Evolutionary conservation across 2,113 vertebrate species (phyloP), one percentile per base, ranked within the genome.

Genomic region (Uropsilus gracilis): DNA sequence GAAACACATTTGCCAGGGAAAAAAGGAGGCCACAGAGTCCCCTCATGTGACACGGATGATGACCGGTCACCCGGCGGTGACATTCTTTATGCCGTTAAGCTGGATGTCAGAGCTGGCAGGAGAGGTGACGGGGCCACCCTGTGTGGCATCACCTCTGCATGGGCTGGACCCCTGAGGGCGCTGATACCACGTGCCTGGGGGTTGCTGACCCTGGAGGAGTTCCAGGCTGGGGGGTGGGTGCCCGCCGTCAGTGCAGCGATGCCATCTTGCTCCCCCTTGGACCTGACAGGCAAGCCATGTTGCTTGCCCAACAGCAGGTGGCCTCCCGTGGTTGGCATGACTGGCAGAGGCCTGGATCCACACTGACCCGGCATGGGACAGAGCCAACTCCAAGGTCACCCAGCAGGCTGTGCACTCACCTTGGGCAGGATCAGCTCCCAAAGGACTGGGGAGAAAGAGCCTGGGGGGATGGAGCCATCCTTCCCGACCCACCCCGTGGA

Each of bases 51-150:
- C 98, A 97, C 95, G 97, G 96, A 95, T 97, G 98, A 98, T 95
- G 97, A 93, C 97, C 97, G 89, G n/a, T n/a, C n/a, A n/a, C n/a
- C n/a, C n/a, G n/a, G n/a, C n/a, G n/a, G n/a, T n/a, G n/a, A 98
- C 98, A 97, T 97, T 97, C 97, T 97, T 98, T 95, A 93, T 97
- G 94, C 98, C 93, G 95, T 98, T 97, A 98, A 98, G 97, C 96
- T 95, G 97, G 97, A 98, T 98, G 97, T 97, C 98, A 95, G 93
- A 61, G 91, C 97, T 96, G 96, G 97, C 95, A 97, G 97, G n/a
- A n/a, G n/a, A 98, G 96, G 95, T 93, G 96, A 96, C 98, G 96
- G 96, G 96, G n/a, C 64, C 97, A 87, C 91, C 69, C 91, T 94
- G 96, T 92, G 98, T 98, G 95, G 95, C 90, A 98, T 95, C 97